Conservation (phyloP, 1,140 invertebrate genomes). For the Apis cerana region DNA sequence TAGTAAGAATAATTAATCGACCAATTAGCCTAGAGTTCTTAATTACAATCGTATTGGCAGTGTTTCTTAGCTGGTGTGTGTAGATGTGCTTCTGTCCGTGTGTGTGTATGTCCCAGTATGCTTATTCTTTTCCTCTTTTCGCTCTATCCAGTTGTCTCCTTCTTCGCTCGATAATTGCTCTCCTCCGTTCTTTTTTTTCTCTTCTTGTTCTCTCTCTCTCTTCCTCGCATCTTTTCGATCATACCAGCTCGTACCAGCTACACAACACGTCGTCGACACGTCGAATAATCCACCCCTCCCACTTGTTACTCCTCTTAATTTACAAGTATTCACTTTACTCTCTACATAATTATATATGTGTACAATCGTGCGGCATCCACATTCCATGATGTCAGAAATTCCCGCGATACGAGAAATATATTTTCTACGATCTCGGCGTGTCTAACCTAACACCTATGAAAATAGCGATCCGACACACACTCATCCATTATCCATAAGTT, state of each 20-base stretch:
- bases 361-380: slow-evolving; percentile 47
- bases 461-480: slow-evolving; percentile 41
- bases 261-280: slow-evolving; percentile 49
- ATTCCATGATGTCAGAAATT: slow-evolving; percentile 17
- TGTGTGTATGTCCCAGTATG: slow-evolving; percentile 18
- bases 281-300: neutral
- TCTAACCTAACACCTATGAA: slow-evolving; percentile 39
- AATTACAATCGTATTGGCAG: slow-evolving; percentile 79
- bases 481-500: slow-evolving; percentile 11
- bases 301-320: slow-evolving; percentile 27
- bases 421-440: slow-evolving; percentile 27
- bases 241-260: slow-evolving; percentile 9
- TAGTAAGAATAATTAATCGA: slow-evolving; percentile 67
- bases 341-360: slow-evolving; percentile 50
- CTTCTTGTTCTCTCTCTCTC: neutral
- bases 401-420: slow-evolving; percentile 26
- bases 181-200: neutral
- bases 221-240: too few relatives aligned
- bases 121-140: neutral
- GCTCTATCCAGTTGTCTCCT: neutral
- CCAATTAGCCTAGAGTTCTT: slow-evolving; percentile 70
- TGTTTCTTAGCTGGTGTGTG: slow-evolving; percentile 79
- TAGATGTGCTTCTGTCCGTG: slow-evolving; percentile 62
- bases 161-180: neutral
- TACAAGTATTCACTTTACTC: slow-evolving; percentile 47